These are phyloP conservation scores for Iguana delicatissima DNA, from an alignment of 2,797 vertebrate species.

Conservation along the genomic window DNA sequence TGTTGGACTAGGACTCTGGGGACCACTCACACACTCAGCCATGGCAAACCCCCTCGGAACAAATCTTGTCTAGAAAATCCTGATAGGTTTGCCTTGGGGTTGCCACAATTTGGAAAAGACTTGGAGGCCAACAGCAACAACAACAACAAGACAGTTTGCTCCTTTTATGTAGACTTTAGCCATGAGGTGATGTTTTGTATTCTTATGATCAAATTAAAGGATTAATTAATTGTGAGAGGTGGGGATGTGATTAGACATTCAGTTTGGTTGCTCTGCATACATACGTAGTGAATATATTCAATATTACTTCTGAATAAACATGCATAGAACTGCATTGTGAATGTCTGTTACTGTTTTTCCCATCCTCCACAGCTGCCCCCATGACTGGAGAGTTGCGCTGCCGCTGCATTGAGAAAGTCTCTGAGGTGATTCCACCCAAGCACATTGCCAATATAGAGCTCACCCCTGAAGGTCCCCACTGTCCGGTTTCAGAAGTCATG, in stretches of 20 bases:
- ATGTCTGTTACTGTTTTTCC: neutral
- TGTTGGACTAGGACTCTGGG: no score
- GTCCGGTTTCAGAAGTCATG: constrained; percentile 67
- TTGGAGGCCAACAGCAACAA: neutral
- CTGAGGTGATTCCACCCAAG: constrained; percentile 18
- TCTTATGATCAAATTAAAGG: neutral
- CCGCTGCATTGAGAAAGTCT: constrained; percentile 54
- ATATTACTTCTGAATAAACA: neutral
- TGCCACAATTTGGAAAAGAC: no score
- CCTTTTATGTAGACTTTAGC: neutral
- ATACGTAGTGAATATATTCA: neutral
- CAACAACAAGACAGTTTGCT: neutral
- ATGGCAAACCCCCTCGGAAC: no score
- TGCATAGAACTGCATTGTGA: neutral
- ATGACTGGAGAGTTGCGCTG: constrained; percentile 72
- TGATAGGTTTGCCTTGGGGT: no score
- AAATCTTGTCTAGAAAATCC: no score
- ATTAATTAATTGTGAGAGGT: neutral
- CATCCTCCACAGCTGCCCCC: constrained; percentile 1
- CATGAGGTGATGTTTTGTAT: neutral
- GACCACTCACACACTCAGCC: no score
- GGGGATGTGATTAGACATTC: neutral
- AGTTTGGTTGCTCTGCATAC: no score
- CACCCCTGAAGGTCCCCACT: constrained; percentile 64
- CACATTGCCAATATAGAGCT: constrained; percentile 54